Conservation (phyloP, 92 coral and sea anemone genomes). For the Zoanthus sansibaricus region DNA sequence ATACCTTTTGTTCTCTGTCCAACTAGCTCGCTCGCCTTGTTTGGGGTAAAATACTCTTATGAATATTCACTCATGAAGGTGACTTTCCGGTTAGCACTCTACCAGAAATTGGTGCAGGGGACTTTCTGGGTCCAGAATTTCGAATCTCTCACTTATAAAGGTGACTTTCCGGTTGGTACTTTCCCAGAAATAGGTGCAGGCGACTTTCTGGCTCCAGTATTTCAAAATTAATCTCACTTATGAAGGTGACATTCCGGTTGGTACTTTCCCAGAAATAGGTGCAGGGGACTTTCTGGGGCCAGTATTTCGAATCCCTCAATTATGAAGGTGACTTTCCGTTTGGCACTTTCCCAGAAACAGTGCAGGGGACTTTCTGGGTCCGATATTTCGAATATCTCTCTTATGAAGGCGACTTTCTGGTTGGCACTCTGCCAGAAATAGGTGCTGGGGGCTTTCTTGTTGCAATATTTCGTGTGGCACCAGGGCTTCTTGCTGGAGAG, state of each 20-base stretch:
- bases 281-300: conserved; percentile 44
- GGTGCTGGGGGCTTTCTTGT: conserved; percentile 45
- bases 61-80: background rate
- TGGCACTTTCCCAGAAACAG: no score
- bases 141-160: no score
- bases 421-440: background rate
- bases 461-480: conserved; percentile 48
- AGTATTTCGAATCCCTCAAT: conserved; percentile 11
- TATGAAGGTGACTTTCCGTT: no score
- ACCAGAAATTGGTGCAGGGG: conserved; percentile 9
- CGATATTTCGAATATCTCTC: background rate
- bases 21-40: no score
- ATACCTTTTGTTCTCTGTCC: no score
- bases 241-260: background rate
- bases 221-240: background rate
- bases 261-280: conserved; percentile 9
- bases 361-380: no score
- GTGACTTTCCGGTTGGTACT: no score
- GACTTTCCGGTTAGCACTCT: conserved; percentile 7
- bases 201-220: no score
- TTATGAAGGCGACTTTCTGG: background rate
- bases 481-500: conserved; percentile 47
- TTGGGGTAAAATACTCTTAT: no score
- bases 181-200: no score
- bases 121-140: conserved; percentile 52